Base-by-base conservation (phyloP, 2,113 vertebrate species). In the Pampusana beccarii region DNA sequence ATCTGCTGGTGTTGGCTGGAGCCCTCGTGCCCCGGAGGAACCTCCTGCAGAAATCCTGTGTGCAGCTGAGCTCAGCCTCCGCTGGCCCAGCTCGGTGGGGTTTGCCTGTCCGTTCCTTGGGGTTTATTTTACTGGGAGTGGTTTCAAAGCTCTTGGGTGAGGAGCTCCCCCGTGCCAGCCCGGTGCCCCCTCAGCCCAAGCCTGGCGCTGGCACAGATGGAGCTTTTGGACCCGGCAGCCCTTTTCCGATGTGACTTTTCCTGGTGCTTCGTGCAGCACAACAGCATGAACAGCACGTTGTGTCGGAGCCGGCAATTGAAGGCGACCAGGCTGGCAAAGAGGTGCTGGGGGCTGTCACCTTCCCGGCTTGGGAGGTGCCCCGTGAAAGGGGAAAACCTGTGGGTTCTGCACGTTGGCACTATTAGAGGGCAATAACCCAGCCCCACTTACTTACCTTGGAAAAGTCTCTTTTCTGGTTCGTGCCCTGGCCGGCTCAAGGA, bases 221-320 rank as follows among this genome's bases (percentile, higher is more conserved):
- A 79, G 58, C 10, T 40, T 48, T 80, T n/a, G 11, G 11, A 53
- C n/a, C 53, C 25, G 8, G 5, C 31, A 4, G 42, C 53, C 28
- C 48, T 79, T 26, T 29, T n/a, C 34, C 24, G 18, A 33, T 6
- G 20, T 33, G 38, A 25, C 38, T 28, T 53, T 40, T 5, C 34
- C 19, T 26, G 28, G 12, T 5, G 4, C 12, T 17, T 29, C 18
- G 61, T 38, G 38, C 26, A 18, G 40, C 38, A 28, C n/a, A 4
- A 5, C 17, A 15, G 40, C 3, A 7, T 9, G 0, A 4, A 5
- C 17, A 15, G 40, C 3, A 7, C 11, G 0, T 29, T 18, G 36
- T 25, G 65, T 13, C 19, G 8, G 16, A 44, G 44, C 44, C 42
- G 42, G 42, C 16, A 44, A 17, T 7, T 46, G 44, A 19, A 46